Percentiles rank a stretch among this genome's conserved stretches.
These are phyloP conservation scores for Coturnix japonica DNA, from an alignment of 2,113 vertebrate species.

Conservation along the genomic window DNA sequence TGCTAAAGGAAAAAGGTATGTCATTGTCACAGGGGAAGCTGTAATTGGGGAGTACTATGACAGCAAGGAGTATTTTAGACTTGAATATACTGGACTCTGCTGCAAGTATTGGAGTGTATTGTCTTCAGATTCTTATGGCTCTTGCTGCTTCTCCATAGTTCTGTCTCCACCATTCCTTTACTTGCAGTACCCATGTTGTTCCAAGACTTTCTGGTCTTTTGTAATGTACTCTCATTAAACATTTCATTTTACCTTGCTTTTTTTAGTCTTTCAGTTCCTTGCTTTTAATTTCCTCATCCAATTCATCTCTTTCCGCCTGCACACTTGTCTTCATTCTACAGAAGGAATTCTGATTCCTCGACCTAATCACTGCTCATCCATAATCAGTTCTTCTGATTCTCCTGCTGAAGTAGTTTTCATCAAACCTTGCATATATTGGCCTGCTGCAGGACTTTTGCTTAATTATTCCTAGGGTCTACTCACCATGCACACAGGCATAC, in stretches of 20 bases:
- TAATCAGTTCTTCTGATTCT: background rate
- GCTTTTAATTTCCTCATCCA: background rate
- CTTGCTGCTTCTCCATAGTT: no score
- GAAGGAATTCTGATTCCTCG: background rate
- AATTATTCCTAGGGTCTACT: background rate
- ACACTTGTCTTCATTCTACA: background rate
- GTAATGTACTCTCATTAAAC: no score
- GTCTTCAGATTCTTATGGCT: no score
- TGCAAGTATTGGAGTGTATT: no score
- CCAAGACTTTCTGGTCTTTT: no score
- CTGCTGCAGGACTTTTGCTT: background rate
- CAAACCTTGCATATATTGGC: background rate
- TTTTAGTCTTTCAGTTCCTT: background rate
- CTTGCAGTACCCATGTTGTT: no score
- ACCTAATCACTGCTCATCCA: background rate
- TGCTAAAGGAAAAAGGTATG: no score
- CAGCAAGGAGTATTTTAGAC: no score
- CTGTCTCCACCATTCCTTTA: no score
- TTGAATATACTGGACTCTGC: no score
- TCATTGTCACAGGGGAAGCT: no score
- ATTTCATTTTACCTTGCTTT: background rate
- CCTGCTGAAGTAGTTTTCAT: background rate
- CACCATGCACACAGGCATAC: rapidly evolving
- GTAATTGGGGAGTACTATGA: no score
- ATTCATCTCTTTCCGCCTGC: background rate